A percentile compares a stretch with the other conserved stretches of the same genome.
Conservation (phyloP, 2,888 invertebrate species). For the Cerceris ruficornis region DNA sequence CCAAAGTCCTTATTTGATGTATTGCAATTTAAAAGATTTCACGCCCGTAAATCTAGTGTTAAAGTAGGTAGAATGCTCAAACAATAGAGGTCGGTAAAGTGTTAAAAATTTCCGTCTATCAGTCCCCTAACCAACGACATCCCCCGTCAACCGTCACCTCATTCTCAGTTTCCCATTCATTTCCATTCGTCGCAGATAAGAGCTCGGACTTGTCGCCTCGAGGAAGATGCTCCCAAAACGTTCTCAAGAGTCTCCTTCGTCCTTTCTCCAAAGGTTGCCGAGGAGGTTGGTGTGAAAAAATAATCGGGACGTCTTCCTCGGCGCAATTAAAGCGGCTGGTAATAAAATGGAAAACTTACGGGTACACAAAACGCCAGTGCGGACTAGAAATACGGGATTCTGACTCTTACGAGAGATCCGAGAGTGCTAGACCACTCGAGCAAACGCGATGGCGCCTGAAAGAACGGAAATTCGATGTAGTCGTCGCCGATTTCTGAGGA, state of each 20-base stretch:
- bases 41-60: no score
- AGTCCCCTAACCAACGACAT: no score
- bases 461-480: not conserved
- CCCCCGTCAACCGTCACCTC: no score
- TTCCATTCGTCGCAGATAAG: not conserved
- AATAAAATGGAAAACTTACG: conserved; percentile 61
- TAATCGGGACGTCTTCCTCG: conserved; percentile 40
- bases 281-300: conserved; percentile 43
- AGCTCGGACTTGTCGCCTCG: conserved; percentile 9
- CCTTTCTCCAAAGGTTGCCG: conserved; percentile 4
- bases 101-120: no score
- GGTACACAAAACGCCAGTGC: conserved; percentile 12
- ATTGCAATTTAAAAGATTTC: no score
- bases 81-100: no score
- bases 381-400: conserved; percentile 43
- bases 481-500: not conserved
- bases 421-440: conserved; percentile 25
- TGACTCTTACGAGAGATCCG: conserved; percentile 33
- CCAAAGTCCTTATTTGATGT: no score
- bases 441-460: conserved; percentile 23
- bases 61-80: no score
- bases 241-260: conserved; percentile 17
- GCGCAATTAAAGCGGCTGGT: conserved; percentile 51
- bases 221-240: conserved; percentile 11
- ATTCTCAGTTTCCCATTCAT: no score